A percentile compares a stretch with the other conserved stretches of the same genome.
Conservation (phyloP, 2,113 vertebrate species). For the Pardalotus punctatus region DNA sequence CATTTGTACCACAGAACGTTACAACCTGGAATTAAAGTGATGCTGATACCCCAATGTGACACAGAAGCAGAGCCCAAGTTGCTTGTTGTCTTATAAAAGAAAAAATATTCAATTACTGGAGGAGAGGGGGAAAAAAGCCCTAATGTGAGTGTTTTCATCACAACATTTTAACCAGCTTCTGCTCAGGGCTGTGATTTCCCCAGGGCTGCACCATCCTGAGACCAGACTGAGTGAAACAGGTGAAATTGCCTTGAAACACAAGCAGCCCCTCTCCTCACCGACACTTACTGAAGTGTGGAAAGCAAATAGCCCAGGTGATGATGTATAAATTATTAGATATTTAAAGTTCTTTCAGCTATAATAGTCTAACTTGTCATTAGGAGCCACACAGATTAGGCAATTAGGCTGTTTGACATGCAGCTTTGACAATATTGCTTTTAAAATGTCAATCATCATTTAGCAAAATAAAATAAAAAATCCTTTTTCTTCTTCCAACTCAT, state of each 20-base stretch:
- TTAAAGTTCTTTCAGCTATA: not conserved
- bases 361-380: not conserved
- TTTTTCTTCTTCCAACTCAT: not conserved
- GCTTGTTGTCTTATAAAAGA: not conserved
- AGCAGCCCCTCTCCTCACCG: not conserved
- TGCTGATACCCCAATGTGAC: not conserved
- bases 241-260: not conserved
- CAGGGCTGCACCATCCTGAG: fast-evolving
- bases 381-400: not conserved
- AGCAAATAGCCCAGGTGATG: not conserved
- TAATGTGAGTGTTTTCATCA: not conserved
- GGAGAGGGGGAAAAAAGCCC: too few relatives aligned
- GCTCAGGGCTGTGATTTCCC: not conserved
- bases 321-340: not conserved
- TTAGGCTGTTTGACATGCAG: not conserved
- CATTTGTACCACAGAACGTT: not conserved
- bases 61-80: not conserved
- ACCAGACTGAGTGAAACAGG: not conserved
- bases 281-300: not conserved
- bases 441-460: not conserved
- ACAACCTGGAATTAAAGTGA: not conserved
- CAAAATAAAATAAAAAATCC: not conserved
- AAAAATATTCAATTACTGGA: not conserved
- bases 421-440: not conserved
- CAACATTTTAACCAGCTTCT: not conserved